phyloP scores from a whole-genome alignment of 2,797 vertebrate species.

The Erithacus rubecula region DNA sequence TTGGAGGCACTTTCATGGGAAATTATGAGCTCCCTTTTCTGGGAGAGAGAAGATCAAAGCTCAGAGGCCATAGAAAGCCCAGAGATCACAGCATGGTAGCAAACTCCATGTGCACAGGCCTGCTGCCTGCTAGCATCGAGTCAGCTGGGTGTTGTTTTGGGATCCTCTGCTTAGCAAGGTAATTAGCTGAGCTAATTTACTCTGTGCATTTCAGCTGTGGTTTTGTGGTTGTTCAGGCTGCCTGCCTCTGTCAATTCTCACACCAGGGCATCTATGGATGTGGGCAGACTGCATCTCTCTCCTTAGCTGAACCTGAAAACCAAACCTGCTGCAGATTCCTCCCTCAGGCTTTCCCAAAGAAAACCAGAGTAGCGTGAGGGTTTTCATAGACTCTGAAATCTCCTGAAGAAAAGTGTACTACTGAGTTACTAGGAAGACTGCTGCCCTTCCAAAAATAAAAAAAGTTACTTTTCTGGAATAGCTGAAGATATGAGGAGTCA shows the following conservation, averaged over 20 bases:
- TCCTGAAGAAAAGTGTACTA: neutral
- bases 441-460: neutral
- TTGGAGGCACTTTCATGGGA: neutral
- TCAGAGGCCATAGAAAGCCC: neutral
- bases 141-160: accelerated
- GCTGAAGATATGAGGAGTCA: neutral
- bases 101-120: no score
- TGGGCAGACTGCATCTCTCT: accelerated
- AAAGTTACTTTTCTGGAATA: neutral
- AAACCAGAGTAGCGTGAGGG: neutral
- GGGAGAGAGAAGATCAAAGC: neutral
- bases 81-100: neutral
- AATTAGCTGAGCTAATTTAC: neutral
- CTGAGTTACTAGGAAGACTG: neutral
- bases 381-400: neutral
- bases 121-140: neutral
- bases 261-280: neutral
- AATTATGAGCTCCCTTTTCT: neutral
- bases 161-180: no score
- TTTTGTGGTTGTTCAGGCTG: neutral
- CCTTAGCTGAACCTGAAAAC: neutral
- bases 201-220: neutral
- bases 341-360: neutral
- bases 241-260: neutral
- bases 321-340: neutral